Base-by-base conservation (phyloP, 2,113 vertebrate species). In the Cyphomyrus plagiostoma region DNA sequence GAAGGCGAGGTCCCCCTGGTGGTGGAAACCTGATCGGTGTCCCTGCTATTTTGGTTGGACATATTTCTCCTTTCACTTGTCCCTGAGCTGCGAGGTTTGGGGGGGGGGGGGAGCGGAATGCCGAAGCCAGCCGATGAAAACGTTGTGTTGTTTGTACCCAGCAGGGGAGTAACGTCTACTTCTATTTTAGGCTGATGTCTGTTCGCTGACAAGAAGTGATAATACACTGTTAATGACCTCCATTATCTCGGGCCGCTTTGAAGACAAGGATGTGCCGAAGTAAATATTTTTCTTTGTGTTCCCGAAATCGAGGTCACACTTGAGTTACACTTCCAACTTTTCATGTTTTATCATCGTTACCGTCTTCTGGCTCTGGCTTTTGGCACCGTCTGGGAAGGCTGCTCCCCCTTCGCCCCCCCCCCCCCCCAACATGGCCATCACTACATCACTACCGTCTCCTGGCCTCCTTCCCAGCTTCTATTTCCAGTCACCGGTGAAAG, bases 401-500 rank as follows among this genome's bases (percentile, higher is more conserved):
- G 82, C 82, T n/a, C 42, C 49, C 49, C 48, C 48, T 4, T 42
- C 3, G 42, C 23, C 8, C 23, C 45, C 46, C 6, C 6, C 56
- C 56, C 11, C 35, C 21, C 3, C 62, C n/a, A 10, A n/a, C 62
- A 30, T 10, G 9, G 62, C 62, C 62, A 30, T 46, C 17, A 46
- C 80, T 21, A 4, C 42, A 84, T 21, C 77, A 45, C 30, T 23
- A 46, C 80, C 1, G 42, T 84, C 80, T 46, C 35, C 80, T 48
- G 80, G 80, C 80, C 80, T 84, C 42, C 80, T 48, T 84, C 42
- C 80, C 80, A 45, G 42, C 80, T n/a, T 46, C 80, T 84, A 84
- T 84, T 84, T 84, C 70, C 80, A 84, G 80, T 84, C 21, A 48
- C 80, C 21, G 21, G 80, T 48, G 80, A 84, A 48, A 53, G 49